Percentiles rank a stretch among this genome's conserved stretches.
Evolutionary conservation across 2,888 invertebrate genomes (phyloP).

Genomic region (Orthonychiurus folsomi): DNA sequence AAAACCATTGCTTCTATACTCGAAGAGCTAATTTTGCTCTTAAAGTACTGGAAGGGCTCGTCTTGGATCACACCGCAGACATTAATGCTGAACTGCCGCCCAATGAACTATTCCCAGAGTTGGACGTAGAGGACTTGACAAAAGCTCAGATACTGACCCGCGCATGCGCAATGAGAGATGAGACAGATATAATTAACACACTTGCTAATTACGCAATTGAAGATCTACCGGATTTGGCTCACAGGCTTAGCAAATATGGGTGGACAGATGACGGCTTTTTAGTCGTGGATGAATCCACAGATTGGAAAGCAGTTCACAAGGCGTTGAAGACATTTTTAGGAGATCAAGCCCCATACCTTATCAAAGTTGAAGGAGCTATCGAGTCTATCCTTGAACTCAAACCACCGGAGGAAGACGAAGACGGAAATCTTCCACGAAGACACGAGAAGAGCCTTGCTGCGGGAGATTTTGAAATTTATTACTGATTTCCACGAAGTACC

Average conservation of each 20-base stretch:
- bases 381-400: neutral
- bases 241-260: neutral
- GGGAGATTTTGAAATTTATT: neutral
- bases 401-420: neutral
- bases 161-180: neutral
- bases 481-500: neutral
- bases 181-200: neutral
- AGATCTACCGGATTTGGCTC: neutral
- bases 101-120: neutral
- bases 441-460: neutral
- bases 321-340: neutral
- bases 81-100: neutral
- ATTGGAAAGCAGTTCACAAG: neutral
- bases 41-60: neutral
- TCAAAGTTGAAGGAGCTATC: neutral
- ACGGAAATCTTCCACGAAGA: neutral
- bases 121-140: neutral
- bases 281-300: neutral
- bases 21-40: neutral
- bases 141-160: neutral
- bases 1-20: neutral
- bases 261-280: neutral
- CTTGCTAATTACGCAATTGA: neutral
- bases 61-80: neutral
- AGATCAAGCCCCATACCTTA: neutral